Evolutionary conservation across 2,113 vertebrate genomes (phyloP).

Genomic region (Datnioides undecimradiatus): DNA sequence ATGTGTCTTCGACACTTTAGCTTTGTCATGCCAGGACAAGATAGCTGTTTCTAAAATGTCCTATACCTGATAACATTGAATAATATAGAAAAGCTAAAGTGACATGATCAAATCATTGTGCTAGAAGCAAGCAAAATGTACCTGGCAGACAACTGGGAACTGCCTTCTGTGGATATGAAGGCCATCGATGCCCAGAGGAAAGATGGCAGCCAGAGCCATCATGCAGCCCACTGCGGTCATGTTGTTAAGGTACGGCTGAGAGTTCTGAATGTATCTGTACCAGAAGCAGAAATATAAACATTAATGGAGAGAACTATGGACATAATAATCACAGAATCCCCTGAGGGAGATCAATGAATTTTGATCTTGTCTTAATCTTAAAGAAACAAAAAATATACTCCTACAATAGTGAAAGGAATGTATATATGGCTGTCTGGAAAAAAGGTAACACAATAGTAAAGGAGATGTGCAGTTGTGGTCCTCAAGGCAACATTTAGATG

Average conservation of each 20-base stretch:
- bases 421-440: too few relatives aligned
- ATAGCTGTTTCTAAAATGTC: neutral
- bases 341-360: too few relatives aligned
- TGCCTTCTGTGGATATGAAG: slow-evolving; percentile 87
- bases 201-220: slow-evolving; percentile 91
- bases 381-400: too few relatives aligned
- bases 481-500: too few relatives aligned
- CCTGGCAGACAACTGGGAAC: slow-evolving; percentile 94
- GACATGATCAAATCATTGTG: neutral
- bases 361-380: too few relatives aligned
- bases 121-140: slow-evolving; percentile 54
- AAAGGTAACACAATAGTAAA: too few relatives aligned
- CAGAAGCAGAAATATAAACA: slow-evolving; percentile 1
- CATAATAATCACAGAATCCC: neutral
- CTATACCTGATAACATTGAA: neutral
- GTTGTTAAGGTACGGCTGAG: slow-evolving; percentile 94
- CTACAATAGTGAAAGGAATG: too few relatives aligned
- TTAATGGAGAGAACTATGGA: neutral
- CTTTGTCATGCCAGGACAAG: neutral
- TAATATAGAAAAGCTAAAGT: neutral
- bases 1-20: neutral
- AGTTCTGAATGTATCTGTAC: slow-evolving; percentile 94
- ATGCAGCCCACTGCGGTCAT: slow-evolving; percentile 94
- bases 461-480: too few relatives aligned
- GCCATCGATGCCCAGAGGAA: slow-evolving; percentile 92